Evolutionary conservation across 1,140 invertebrate species (phyloP), one percentile per base, ranked within the genome.

Genomic region (Zaprionus ornatus): DNA sequence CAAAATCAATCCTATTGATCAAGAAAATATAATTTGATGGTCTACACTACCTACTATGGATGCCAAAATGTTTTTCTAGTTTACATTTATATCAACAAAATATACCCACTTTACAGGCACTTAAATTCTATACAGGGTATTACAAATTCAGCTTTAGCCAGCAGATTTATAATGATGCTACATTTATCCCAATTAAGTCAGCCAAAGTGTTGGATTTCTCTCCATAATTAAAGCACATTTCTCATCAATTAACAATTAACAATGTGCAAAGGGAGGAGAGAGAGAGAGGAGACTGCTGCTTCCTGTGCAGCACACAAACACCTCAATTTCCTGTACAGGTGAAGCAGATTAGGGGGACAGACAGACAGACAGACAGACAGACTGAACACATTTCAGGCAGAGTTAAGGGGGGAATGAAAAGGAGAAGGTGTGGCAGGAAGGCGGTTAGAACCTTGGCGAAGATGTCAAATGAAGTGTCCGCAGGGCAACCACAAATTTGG

Each of bases 401-500:
- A 15, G 37, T 60, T 66, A 32, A 17, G 4, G 5, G 37, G 2
- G n/a, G 40, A n/a, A n/a, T n/a, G 7, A 17, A 6, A 45, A 17
- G 7, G 40, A 2, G 40, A 0, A 55, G 25, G 19, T 23, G 19
- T 10, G 17, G 7, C 4, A 13, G 45, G n/a, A 21, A 21, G 19
- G 19, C 19, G 45, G 13, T 7, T 13, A 1, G 5, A n/a, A 13
- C 12, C 45, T 50, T 50, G 45, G 45, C 45, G 45, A 50, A 45
- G 40, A 87, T 82, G 82, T 79, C 71, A 86, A 86, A 85, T 86
- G 81, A 86, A 85, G 74, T 82, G 79, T 85, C 82, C 82, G 71
- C 65, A 79, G 67, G 65, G 70, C 72, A 87, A 62, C 68, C 80
- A 67, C 82, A 74, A 77, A 75, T 74, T 74, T 74, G 59, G 66